phyloP scores from a whole-genome alignment of 2,113 vertebrate species.

The human (Homo sapiens) region DNA sequence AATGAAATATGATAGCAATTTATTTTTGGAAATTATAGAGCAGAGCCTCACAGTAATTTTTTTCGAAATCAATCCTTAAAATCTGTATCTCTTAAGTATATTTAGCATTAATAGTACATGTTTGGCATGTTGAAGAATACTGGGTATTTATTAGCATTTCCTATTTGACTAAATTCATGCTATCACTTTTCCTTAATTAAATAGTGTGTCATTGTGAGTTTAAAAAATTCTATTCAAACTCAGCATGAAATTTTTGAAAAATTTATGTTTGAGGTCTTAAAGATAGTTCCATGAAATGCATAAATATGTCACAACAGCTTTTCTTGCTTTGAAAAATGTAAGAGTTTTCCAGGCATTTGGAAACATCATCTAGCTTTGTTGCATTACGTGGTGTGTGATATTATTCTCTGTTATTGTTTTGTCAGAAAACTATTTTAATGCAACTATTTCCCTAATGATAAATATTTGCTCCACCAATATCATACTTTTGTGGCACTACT shows the following conservation, averaged over 20 bases:
- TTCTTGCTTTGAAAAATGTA: not conserved
- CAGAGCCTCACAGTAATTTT: not conserved
- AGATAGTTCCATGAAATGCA: not conserved
- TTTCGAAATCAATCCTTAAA: not conserved
- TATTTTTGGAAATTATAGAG: constrained; percentile 9
- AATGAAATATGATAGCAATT: not conserved
- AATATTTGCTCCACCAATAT: not conserved
- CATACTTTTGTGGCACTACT: not conserved
- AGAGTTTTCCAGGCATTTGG: not conserved
- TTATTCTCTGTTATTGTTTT: constrained; percentile 13
- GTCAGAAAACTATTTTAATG: not conserved
- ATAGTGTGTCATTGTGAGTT: not conserved
- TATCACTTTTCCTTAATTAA: not conserved
- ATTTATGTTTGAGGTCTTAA: not conserved
- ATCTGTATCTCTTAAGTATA: not conserved
- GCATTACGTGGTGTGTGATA: not conserved
- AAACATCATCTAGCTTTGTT: not conserved
- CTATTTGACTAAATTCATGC: not conserved
- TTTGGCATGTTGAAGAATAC: not conserved
- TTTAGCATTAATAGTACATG: not conserved
- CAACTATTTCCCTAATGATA: not conserved
- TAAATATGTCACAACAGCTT: not conserved
- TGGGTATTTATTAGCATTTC: constrained; percentile 1
- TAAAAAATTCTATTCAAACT: not conserved
- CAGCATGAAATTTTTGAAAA: not conserved